Conservation (phyloP, 2,888 invertebrate species). For the Polydrusus tereticollis region DNA sequence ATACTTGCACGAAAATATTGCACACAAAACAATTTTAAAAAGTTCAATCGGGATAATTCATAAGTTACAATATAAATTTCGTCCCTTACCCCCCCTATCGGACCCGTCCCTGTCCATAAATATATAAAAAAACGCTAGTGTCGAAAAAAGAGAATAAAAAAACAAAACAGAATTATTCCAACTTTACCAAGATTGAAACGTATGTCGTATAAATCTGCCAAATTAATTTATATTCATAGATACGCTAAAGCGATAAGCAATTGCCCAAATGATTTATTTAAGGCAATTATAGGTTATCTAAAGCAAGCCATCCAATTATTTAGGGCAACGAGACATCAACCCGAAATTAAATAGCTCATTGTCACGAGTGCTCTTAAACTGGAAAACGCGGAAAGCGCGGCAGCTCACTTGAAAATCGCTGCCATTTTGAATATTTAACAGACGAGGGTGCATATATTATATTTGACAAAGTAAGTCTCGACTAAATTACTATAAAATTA, state of each 20-base stretch:
- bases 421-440: constrained; percentile 47
- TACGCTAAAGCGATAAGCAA: background rate
- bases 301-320: constrained; percentile 40
- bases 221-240: constrained; percentile 9
- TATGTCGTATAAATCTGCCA: background rate
- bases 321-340: constrained; percentile 35
- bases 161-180: background rate
- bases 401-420: constrained; percentile 41
- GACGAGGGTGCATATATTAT: constrained; percentile 43
- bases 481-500: constrained; percentile 39
- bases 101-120: no score
- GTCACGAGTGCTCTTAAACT: constrained; percentile 20
- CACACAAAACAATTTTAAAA: no score
- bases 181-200: background rate
- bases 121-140: no score
- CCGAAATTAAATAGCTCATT: constrained; percentile 31
- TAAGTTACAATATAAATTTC: no score
- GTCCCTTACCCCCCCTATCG: no score
- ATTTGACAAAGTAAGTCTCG: constrained; percentile 34
- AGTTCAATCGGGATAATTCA: no score
- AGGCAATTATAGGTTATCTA: constrained; percentile 35
- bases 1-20: no score
- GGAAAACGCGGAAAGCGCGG: constrained; percentile 32
- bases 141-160: no score
- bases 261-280: constrained; percentile 28